Conservation (phyloP, 1,140 invertebrate species). For the Apis laboriosa region DNA sequence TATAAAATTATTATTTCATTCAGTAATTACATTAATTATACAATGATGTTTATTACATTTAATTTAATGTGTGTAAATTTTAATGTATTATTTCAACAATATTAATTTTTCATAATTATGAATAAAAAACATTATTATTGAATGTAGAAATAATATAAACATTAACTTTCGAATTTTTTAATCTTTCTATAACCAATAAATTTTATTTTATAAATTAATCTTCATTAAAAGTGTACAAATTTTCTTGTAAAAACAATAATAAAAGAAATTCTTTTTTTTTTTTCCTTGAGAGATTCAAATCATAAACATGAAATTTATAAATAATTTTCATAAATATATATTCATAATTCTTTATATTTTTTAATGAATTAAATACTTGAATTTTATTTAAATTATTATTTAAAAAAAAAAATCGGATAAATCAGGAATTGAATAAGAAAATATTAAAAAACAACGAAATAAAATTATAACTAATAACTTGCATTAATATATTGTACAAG, state of each 20-base stretch:
- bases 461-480: neutral
- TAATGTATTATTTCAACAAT: neutral
- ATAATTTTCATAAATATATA: neutral
- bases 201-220: neutral
- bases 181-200: neutral
- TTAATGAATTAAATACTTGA: neutral
- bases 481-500: neutral
- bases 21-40: neutral
- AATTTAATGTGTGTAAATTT: neutral
- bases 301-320: neutral
- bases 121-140: neutral
- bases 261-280: neutral
- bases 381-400: neutral
- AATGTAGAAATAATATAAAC: neutral
- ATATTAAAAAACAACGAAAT: neutral
- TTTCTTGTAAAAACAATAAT: neutral
- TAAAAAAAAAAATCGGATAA: neutral
- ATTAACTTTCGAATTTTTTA: neutral
- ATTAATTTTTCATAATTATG: neutral
- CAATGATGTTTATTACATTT: neutral
- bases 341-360: neutral
- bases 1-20: neutral
- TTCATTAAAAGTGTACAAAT: neutral
- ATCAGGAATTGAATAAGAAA: neutral
- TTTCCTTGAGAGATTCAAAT: neutral